Evolutionary conservation across 2,888 invertebrate species (phyloP).

Genomic region (Dolomedes plantarius): DNA sequence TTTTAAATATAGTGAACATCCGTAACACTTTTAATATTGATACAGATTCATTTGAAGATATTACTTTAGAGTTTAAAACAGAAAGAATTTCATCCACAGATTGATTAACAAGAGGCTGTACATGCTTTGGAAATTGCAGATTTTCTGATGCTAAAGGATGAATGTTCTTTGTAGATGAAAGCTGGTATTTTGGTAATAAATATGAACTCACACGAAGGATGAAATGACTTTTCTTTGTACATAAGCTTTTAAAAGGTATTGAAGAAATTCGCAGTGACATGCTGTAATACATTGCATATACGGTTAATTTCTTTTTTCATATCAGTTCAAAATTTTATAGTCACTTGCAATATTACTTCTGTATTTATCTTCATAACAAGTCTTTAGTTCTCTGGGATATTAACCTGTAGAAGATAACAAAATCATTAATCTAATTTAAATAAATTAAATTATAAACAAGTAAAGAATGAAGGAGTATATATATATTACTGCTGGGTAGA

Average conservation of each 20-base stretch:
- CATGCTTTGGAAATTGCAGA: slow-evolving; percentile 28
- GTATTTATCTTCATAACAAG: no score
- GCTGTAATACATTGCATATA: no score
- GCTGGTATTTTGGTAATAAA: background rate
- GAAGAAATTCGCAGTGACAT: background rate
- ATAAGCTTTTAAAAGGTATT: background rate
- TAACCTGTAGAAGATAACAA: no score
- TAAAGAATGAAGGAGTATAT: no score
- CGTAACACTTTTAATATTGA: slow-evolving; percentile 38
- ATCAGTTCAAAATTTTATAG: no score
- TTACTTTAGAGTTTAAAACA: background rate
- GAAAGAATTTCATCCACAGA: slow-evolving; percentile 34
- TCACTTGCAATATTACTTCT: no score
- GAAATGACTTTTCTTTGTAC: background rate
- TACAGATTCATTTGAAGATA: slow-evolving; percentile 28
- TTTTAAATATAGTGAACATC: slow-evolving; percentile 34
- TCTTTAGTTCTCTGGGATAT: no score
- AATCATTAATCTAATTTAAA: no score
- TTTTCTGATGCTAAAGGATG: background rate
- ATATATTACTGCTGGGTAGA: no score
- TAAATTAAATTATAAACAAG: no score
- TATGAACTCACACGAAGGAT: background rate
- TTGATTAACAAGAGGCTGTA: slow-evolving; percentile 1
- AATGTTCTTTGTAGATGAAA: background rate
- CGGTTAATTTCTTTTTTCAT: no score